phyloP scores from a whole-genome alignment of 2,888 invertebrate genomes.

The Eretmocerus hayati region DNA sequence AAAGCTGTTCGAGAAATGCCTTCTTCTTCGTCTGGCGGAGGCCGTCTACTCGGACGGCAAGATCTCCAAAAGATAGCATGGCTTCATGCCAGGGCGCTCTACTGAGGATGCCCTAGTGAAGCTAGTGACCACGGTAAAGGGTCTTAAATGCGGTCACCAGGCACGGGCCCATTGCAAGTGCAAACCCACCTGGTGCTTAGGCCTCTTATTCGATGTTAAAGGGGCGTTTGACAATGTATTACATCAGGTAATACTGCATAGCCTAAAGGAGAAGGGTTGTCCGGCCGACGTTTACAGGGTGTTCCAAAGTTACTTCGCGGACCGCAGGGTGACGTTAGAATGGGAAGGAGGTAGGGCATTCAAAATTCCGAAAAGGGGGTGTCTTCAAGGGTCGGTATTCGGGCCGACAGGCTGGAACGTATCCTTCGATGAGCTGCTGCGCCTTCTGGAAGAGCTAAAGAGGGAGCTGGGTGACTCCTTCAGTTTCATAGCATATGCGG shows the following conservation, averaged over 20 bases:
- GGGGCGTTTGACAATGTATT: not conserved
- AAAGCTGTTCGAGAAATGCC: not conserved
- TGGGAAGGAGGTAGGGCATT: not conserved
- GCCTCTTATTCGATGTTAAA: not conserved
- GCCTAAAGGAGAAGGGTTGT: not conserved
- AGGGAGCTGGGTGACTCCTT: not conserved
- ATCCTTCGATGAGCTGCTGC: not conserved
- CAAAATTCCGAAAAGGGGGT: not conserved
- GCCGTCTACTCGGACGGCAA: not conserved
- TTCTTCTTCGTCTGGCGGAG: not conserved
- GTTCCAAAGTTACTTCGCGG: not conserved
- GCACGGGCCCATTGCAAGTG: no score
- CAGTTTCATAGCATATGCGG: not conserved
- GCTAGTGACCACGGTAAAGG: not conserved
- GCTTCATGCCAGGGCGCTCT: not conserved
- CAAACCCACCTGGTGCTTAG: no score
- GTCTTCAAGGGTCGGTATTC: not conserved
- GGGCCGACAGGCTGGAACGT: not conserved
- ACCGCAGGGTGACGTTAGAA: not conserved
- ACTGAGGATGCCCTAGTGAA: not conserved
- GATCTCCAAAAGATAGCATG: not conserved
- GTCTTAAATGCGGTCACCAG: not conserved
- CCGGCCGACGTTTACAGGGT: not conserved
- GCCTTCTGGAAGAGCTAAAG: no score
- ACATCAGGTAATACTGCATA: not conserved